These are phyloP conservation scores for Malurus melanocephalus DNA, from an alignment of 2,113 vertebrate genomes.

Conservation along the genomic window DNA sequence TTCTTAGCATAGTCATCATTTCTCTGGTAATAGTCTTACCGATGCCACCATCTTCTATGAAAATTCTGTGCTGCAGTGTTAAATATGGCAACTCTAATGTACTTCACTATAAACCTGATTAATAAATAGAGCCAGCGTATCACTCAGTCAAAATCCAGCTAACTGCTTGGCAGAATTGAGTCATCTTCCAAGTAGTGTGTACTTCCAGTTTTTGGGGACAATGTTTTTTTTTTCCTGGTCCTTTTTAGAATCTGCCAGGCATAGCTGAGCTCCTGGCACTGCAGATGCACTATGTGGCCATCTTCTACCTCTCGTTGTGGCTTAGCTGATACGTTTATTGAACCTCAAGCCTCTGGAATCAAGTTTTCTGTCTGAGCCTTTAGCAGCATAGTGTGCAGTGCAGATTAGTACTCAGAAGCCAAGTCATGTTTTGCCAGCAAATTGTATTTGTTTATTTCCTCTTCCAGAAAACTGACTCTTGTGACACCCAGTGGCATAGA, in stretches of 20 bases:
- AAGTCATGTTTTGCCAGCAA: neutral
- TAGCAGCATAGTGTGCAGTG: fast-evolving
- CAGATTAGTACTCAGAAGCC: neutral
- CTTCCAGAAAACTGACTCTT: neutral
- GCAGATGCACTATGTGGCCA: neutral
- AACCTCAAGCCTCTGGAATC: neutral
- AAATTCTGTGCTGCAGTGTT: neutral
- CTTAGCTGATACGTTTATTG: fast-evolving
- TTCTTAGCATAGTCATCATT: neutral
- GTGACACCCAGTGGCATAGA: neutral
- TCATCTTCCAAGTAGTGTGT: neutral
- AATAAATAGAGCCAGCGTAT: neutral
- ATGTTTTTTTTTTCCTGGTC: neutral
- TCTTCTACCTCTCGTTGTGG: neutral
- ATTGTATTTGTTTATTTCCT: neutral
- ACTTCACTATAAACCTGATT: neutral
- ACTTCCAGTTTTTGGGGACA: neutral
- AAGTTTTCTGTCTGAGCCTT: neutral
- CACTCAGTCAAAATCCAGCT: neutral
- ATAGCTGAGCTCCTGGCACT: neutral
- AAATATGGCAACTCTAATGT: neutral
- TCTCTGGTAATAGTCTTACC: neutral
- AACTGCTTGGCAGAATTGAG: neutral
- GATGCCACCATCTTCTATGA: neutral
- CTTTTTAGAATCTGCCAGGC: neutral